Conservation (phyloP, 2,888 invertebrate genomes). For the Junonia oenone region DNA sequence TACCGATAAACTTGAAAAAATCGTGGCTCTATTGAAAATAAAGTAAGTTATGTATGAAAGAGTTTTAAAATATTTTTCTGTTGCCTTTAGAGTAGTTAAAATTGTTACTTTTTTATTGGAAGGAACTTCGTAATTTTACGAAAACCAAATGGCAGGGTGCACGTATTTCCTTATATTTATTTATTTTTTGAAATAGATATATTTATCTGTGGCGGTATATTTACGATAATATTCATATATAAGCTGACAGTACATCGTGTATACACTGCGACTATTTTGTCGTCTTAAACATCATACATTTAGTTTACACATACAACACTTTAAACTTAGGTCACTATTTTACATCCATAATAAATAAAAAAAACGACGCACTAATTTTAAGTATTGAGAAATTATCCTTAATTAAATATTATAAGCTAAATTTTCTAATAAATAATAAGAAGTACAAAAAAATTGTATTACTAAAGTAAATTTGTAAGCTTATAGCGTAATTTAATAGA, state of each 20-base stretch:
- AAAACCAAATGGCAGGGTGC: no score
- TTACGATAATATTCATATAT: background rate
- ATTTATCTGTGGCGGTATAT: background rate
- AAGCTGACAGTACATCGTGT: background rate
- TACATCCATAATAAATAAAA: constrained; percentile 25
- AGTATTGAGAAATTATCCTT: constrained; percentile 27
- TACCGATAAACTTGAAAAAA: no score
- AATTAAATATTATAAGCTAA: constrained; percentile 17
- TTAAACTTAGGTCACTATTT: constrained; percentile 6
- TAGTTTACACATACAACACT: constrained; percentile 3
- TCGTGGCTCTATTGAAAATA: no score
- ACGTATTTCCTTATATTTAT: no score
- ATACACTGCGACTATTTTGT: background rate
- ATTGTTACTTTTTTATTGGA: no score
- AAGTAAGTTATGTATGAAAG: no score
- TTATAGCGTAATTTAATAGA: constrained; percentile 21
- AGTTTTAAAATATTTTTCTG: no score
- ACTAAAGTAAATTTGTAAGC: constrained; percentile 10
- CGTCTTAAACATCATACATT: background rate
- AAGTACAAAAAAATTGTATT: background rate
- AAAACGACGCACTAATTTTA: constrained; percentile 26
- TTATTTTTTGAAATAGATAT: background rate
- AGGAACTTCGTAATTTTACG: no score
- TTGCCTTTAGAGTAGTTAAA: no score
- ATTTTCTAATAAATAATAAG: background rate